Conservation (phyloP, 2,113 vertebrate species). For the Cochlearius cochlearius region DNA sequence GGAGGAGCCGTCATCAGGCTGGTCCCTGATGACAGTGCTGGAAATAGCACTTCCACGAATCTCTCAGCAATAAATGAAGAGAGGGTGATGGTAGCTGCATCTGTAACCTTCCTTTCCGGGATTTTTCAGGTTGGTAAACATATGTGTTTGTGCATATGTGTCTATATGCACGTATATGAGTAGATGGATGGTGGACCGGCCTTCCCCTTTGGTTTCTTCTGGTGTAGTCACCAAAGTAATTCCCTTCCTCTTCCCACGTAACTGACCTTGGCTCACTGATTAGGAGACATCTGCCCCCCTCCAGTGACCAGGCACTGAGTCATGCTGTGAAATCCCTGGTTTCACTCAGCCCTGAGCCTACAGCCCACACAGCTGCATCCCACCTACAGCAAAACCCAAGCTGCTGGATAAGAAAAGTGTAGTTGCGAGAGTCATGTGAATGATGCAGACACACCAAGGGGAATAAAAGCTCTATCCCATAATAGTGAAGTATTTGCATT, state of each 20-base stretch:
- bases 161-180: neutral
- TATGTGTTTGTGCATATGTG: neutral
- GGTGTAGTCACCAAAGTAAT: neutral
- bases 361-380: neutral
- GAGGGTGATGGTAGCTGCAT: constrained; percentile 82
- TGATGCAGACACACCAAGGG: neutral
- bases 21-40: constrained; percentile 31
- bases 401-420: neutral
- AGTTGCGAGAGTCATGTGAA: neutral
- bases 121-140: constrained; percentile 85
- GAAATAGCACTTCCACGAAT: constrained; percentile 16
- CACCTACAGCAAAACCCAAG: neutral
- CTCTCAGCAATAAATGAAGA: constrained; percentile 56
- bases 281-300: neutral
- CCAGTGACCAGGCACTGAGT: neutral
- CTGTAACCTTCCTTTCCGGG: constrained; percentile 87
- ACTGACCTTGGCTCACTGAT: neutral
- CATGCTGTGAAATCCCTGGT: neutral
- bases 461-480: neutral
- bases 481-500: neutral
- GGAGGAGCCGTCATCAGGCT: constrained; percentile 78
- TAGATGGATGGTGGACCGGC: neutral
- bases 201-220: neutral
- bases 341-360: neutral
- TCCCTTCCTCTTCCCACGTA: neutral